These are phyloP conservation scores for Muscicapa adusta DNA, from an alignment of 2,113 vertebrate species.

Conservation along the genomic window DNA sequence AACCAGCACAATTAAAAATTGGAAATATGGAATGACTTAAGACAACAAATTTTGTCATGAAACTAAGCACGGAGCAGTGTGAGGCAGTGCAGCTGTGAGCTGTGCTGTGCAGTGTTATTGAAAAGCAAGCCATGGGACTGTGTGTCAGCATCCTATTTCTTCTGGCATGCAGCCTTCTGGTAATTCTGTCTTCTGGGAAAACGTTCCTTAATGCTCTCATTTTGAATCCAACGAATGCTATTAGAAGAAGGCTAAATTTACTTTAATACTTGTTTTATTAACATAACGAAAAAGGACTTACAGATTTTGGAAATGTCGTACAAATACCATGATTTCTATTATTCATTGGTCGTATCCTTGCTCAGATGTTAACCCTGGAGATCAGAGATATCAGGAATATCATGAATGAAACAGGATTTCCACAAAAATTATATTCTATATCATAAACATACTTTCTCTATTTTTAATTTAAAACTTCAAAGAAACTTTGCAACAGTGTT, in stretches of 20 bases:
- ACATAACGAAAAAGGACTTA: not conserved
- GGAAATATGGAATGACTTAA: not conserved
- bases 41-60: not conserved
- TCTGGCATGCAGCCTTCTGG: not conserved
- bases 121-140: not conserved
- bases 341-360: not conserved
- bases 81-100: not conserved
- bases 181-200: not conserved
- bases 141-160: not conserved
- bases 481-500: not conserved
- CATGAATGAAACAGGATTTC: not conserved
- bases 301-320: not conserved
- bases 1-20: not conserved
- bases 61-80: not conserved
- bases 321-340: not conserved
- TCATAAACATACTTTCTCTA: not conserved
- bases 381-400: not conserved
- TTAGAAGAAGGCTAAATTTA: not conserved
- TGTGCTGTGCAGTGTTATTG: accelerated
- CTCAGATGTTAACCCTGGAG: not conserved
- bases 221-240: not conserved
- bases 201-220: not conserved
- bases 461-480: not conserved
- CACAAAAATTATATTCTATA: not conserved
- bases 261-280: not conserved